Conservation (phyloP, 2,797 vertebrate species). For the Thaleichthys pacificus region DNA sequence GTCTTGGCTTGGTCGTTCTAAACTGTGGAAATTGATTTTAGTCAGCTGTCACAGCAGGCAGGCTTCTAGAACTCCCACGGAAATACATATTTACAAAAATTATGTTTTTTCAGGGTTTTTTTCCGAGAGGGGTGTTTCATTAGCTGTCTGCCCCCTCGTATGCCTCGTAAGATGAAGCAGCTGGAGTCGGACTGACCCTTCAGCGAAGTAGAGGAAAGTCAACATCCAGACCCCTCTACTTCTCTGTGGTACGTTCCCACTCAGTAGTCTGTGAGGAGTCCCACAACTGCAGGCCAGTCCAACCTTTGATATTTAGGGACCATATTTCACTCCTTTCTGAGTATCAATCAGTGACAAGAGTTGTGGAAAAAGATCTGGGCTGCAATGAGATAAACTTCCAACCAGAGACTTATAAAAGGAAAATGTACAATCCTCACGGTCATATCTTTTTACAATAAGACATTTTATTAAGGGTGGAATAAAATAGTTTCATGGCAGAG, state of each 20-base stretch:
- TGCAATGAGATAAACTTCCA: constrained; percentile 42
- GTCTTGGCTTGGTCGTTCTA: constrained; percentile 57
- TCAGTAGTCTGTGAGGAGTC: constrained; percentile 38
- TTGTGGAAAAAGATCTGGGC: constrained; percentile 56
- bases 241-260: constrained; percentile 10
- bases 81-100: constrained; percentile 52
- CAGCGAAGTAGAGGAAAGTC: constrained; percentile 33
- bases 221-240: constrained; percentile 29
- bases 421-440: constrained; percentile 51
- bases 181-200: constrained; percentile 42
- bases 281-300: constrained; percentile 37
- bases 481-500: constrained; percentile 45
- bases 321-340: constrained; percentile 28
- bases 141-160: too few species aligned
- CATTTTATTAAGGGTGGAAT: constrained; percentile 47
- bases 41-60: constrained; percentile 62
- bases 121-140: too few species aligned
- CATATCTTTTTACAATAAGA: constrained; percentile 54
- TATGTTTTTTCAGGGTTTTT: constrained; percentile 46
- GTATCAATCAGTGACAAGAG: constrained; percentile 46
- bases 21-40: constrained; percentile 62
- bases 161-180: constrained; percentile 26
- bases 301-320: constrained; percentile 40
- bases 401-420: constrained; percentile 48
- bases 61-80: constrained; percentile 57